Base-by-base conservation (phyloP, 2,797 vertebrate genomes). In the Spinus pinus region DNA sequence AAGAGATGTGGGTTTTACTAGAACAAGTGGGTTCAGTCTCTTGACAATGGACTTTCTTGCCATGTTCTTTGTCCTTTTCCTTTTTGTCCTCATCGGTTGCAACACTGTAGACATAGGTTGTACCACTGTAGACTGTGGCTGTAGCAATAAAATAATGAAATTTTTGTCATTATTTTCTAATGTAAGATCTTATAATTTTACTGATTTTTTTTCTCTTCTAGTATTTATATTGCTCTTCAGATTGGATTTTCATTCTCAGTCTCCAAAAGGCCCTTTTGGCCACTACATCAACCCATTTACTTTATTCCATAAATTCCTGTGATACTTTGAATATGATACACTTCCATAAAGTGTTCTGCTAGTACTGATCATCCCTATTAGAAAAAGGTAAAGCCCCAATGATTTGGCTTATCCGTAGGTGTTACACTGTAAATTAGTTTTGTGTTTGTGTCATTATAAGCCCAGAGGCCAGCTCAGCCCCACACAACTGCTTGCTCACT, bases 1-100 rank as follows among this genome's bases (percentile, higher is more conserved):
- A 41, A 35, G 70, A 70, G 16, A 25, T 57, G 31, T 6, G 12
- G n/a, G 25, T 23, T 61, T 83, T 33, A 57, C 33, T 70, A 69
- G 33, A 41, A 69, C 31, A 27, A 37, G 28, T 61, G n/a, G 1
- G 6, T 58, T 95, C 72, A 66, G 18, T 54, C 12, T 72, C 12
- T 65, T 33, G 8, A 19, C 0, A 0, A 22, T 30, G 16, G 33
- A 33, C 24, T 50, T 84, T 37, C n/a, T 58, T 47, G 24, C 2
- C 1, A 3, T 54, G 4, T 33, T 65, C 28, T 74, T 41, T 25
- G 14, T 67, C 33, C 28, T 88, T 88, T 85, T 50, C 6, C 17
- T 71, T 90, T 86, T 79, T 72, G 27, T 79, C 23, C 5, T 75
- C 11, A 12, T 21, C 27, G 70, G 3, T 62, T 80, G n/a, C 49